Conservation (phyloP, 1,140 invertebrate species). For the Zaprionus lachaisei region DNA sequence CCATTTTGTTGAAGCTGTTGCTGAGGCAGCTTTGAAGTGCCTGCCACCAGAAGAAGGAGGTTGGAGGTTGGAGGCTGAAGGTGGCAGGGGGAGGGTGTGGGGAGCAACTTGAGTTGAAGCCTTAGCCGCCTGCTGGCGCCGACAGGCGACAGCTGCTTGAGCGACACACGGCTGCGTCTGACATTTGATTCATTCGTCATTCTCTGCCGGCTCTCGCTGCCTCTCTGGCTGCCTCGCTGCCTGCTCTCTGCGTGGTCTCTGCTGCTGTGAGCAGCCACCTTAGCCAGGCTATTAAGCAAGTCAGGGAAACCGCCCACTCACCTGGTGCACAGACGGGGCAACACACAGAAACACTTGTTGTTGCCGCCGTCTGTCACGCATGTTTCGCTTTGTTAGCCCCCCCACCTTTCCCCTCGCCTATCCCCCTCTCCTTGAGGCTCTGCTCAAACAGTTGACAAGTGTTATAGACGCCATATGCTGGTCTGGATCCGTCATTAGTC, state of each 20-base stretch:
- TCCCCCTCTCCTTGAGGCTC: not conserved
- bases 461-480: conserved; percentile 57
- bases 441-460: conserved; percentile 57
- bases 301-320: conserved; percentile 51
- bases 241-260: not conserved
- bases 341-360: conserved; percentile 73
- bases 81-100: not conserved
- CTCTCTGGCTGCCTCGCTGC: not conserved
- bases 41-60: conserved; percentile 19
- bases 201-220: conserved; percentile 1
- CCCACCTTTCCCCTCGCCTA: not conserved
- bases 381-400: conserved; percentile 47
- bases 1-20: conserved; percentile 75
- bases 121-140: conserved; percentile 59
- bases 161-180: conserved; percentile 78
- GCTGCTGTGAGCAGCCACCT: conserved; percentile 49
- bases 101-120: conserved; percentile 43
- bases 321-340: conserved; percentile 20
- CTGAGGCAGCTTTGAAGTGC: conserved; percentile 74
- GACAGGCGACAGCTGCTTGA: conserved; percentile 81
- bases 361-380: conserved; percentile 57
- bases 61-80: not conserved
- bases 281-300: conserved; percentile 70
- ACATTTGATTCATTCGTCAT: conserved; percentile 82
- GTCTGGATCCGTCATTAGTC: conserved; percentile 65